Evolutionary conservation across 2,113 vertebrate species (phyloP).

Genomic region (Ceuthmochares aereus): DNA sequence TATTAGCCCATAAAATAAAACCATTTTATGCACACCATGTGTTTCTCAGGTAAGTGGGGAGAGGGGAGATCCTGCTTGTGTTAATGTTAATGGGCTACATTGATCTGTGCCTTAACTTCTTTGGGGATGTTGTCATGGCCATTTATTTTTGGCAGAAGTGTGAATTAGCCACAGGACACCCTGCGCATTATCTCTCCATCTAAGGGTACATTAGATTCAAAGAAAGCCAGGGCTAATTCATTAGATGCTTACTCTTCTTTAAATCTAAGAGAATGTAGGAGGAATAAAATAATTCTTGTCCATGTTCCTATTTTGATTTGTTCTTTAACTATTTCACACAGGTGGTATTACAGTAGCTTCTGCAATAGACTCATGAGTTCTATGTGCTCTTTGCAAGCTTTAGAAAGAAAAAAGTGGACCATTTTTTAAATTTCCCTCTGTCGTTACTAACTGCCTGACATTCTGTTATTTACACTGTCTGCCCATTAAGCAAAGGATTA

Average conservation of each 20-base stretch:
- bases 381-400: background rate
- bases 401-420: background rate
- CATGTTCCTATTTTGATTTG: background rate
- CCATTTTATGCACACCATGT: background rate
- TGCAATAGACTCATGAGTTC: background rate
- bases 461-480: background rate
- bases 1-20: slow-evolving; percentile 10
- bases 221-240: background rate
- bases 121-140: background rate
- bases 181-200: background rate
- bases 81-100: background rate
- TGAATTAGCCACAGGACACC: background rate
- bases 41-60: background rate
- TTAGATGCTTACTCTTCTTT: background rate
- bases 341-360: background rate
- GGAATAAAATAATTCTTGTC: background rate
- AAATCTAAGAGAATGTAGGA: background rate
- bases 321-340: background rate
- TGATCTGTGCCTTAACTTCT: background rate
- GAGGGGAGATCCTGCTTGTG: background rate
- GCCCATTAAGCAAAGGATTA: background rate
- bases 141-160: background rate
- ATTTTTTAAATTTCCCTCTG: background rate
- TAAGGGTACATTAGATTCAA: background rate
- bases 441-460: background rate